Evolutionary conservation across 1,140 invertebrate genomes (phyloP).

Genomic region (Caerostris darwini): DNA sequence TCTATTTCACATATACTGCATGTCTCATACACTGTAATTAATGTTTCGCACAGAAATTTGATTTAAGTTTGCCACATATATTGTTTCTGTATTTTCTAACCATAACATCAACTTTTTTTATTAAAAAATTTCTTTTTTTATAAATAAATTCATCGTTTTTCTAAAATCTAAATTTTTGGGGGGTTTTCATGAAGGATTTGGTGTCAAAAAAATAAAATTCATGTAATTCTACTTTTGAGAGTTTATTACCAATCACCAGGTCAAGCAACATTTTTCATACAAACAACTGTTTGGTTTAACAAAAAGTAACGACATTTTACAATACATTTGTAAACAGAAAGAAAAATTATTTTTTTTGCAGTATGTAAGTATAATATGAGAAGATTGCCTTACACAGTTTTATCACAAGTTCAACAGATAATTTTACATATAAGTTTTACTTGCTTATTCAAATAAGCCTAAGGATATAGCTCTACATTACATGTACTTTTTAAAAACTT

Average conservation of each 20-base stretch:
- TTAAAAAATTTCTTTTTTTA: no score
- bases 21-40: no score
- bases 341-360: background rate
- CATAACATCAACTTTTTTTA: no score
- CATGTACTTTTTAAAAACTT: background rate
- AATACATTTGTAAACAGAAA: slow-evolving; percentile 32
- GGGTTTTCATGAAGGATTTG: no score
- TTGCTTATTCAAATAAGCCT: background rate
- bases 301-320: slow-evolving; percentile 36
- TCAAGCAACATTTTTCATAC: slow-evolving; percentile 71
- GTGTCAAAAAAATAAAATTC: background rate
- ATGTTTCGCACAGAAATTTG: no score
- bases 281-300: slow-evolving; percentile 47
- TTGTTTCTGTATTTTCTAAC: no score
- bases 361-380: background rate
- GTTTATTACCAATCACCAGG: slow-evolving; percentile 77
- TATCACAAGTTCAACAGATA: slow-evolving; percentile 57
- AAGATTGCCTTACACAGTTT: slow-evolving; percentile 27
- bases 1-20: no score
- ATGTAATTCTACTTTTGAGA: slow-evolving; percentile 43
- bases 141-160: no score
- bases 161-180: no score
- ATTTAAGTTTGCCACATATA: no score
- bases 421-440: background rate
- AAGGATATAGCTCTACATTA: background rate